These are phyloP conservation scores for Tringa solitaria DNA, from an alignment of 2,113 vertebrate species.

Conservation along the genomic window DNA sequence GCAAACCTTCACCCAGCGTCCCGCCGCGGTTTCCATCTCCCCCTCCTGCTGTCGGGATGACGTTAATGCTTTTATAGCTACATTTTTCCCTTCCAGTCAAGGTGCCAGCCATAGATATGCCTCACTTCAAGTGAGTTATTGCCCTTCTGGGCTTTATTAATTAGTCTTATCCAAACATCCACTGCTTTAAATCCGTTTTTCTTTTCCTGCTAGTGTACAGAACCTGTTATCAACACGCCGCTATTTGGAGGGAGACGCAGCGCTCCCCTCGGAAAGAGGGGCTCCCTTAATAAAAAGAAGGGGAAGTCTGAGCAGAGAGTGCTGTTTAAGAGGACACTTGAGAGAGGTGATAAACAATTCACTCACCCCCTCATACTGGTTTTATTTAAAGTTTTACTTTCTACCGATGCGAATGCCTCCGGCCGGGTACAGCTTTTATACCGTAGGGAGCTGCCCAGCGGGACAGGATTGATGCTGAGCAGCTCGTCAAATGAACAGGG, in stretches of 20 bases:
- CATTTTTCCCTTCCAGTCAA: not conserved
- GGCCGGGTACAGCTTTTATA: not conserved
- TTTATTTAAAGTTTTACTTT: not conserved
- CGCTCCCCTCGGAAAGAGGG: not conserved
- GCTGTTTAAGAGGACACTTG: not conserved
- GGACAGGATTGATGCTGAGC: not conserved
- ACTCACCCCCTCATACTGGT: not conserved
- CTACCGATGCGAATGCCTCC: not conserved
- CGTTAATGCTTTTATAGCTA: not conserved
- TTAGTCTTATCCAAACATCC: conserved; percentile 44
- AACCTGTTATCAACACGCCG: not conserved
- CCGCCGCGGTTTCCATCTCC: not conserved
- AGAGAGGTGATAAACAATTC: not conserved
- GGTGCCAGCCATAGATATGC: conserved; percentile 18
- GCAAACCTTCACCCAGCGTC: not conserved
- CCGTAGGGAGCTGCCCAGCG: accelerated
- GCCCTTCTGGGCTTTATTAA: conserved; percentile 15
- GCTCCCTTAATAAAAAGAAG: not conserved
- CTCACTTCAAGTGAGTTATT: not conserved
- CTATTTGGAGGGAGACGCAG: not conserved
- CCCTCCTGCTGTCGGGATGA: not conserved
- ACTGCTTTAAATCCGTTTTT: not conserved
- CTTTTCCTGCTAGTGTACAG: not conserved
- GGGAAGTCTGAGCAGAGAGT: not conserved
- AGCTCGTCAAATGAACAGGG: not conserved